Evolutionary conservation across 1,140 invertebrate genomes (phyloP), one percentile per base, ranked within the genome.

Genomic region (Drosophila ogumai): DNA sequence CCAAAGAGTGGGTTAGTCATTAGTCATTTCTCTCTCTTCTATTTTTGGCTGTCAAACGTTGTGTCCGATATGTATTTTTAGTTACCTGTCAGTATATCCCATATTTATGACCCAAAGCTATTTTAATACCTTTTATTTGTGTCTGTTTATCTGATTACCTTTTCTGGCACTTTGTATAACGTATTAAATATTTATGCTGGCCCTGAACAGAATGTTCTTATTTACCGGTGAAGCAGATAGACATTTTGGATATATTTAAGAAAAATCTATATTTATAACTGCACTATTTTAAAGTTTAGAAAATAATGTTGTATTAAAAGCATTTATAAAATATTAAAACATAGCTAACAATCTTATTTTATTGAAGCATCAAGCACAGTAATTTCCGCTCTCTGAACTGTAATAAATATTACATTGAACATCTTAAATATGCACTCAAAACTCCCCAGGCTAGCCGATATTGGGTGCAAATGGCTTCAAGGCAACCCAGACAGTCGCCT

Each of bases 71-170:
- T 28, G 15, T 63, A 63, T 63, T 56, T 63, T 59, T 43, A 31
- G 25, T 40, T 32, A 25, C 31, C 56, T 58, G 54, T 19, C 60
- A 32, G 28, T 15, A n/a, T 10, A 10, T 17, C 22, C n/a, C 19
- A 44, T 61, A 61, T 44, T 61, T 34, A 44, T 63, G 56, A 57
- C 6, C 10, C 1, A 28, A 44, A 25, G 56, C 56, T 65, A 65
- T 65, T 65, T 60, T 41, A 60, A 44, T 34, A 12, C 12, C 12
- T 4, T 7, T 43, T 60, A 56, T 54, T 34, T 61, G 31, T 25
- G 38, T n/a, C 38, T 43, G 4, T 9, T 19, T 28, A 17, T n/a
- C 12, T 17, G n/a, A 13, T 59, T 59, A 22, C 9, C 13, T 58
- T 22, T 31, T 22, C 1, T 2, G 10, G 17, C 12, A 32, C 28